Base-by-base conservation (phyloP, 2,797 vertebrate species). In the Phalloptychus januarius region DNA sequence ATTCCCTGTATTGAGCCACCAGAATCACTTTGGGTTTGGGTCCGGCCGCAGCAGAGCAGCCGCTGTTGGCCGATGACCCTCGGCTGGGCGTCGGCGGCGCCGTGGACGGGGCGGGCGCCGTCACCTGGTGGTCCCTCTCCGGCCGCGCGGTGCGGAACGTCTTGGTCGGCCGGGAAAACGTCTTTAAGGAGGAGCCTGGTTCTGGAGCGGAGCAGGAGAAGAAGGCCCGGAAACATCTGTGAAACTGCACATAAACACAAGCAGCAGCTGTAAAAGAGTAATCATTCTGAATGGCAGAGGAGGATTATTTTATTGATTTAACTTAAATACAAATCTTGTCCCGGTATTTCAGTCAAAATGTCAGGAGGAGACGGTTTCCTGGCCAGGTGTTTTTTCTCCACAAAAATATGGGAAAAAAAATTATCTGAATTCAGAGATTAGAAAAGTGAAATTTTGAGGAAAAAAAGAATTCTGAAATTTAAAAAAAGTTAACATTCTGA, bases 151-250 rank as follows among this genome's bases (percentile, higher is more conserved):
- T 89, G 58, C 88, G 92, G 20, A 90, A 50, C 0, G 92, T 93
- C 86, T 87, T 95, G 56, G 94, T 94, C 7, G 73, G 85, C 67
- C 92, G 89, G 2, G 95, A 95, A 46, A 95, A 92, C 12, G 91
- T 92, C 89, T 89, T 95, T 63, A 91, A 63, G 77, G 89, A 94
- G 87, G 94, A 95, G 74, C 85, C 83, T 70, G 76, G 84, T 25
- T 92, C 85, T 0, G 85, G 81, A 15, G n/a, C 28, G 40, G 89
- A 91, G 82, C 96, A 96, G 70, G 71, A 83, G 40, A 96, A 23
- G 78, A 96, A 91, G 0, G 94, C 94, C 76, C 83, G 84, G 89
- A 96, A 96, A 88, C 95, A 95, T 83, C 95, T 95, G 94, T 94
- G 94, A 85, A 96, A 96, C 96, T 96, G 40, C 58, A 84, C 71